phyloP scores from a whole-genome alignment of 2,888 invertebrate genomes.

The Byasa hedistus region DNA sequence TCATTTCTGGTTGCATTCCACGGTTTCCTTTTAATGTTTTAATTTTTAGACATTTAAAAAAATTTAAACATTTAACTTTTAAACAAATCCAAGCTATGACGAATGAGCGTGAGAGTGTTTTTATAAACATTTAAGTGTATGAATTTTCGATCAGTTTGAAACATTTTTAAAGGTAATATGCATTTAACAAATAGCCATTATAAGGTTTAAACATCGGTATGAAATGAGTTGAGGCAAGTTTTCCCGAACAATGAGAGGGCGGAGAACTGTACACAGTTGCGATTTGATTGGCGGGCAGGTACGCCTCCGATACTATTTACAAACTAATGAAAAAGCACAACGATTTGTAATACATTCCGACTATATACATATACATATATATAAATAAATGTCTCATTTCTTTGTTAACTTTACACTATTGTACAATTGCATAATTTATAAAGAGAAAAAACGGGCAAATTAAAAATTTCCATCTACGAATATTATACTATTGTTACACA shows the following conservation, averaged over 20 bases:
- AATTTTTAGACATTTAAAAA: too few species aligned
- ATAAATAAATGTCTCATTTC: not conserved
- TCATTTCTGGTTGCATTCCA: too few species aligned
- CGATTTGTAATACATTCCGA: not conserved
- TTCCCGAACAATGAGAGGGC: conserved; percentile 28
- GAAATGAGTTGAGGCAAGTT: conserved; percentile 23
- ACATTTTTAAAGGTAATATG: not conserved
- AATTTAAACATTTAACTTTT: too few species aligned
- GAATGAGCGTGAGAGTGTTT: too few species aligned
- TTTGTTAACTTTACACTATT: not conserved
- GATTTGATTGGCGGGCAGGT: conserved; percentile 27
- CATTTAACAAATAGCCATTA: not conserved
- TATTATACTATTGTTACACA: too few species aligned
- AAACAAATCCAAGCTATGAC: too few species aligned
- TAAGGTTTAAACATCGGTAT: not conserved
- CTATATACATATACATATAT: not conserved
- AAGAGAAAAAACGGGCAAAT: not conserved
- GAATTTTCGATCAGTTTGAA: not conserved
- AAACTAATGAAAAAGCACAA: conserved; percentile 11
- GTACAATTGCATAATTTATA: not conserved
- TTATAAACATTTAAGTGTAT: not conserved
- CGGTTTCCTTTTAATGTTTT: too few species aligned
- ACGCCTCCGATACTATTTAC: conserved; percentile 24
- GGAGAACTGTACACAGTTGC: conserved; percentile 24
- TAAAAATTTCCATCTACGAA: too few species aligned